Evolutionary conservation across 1,140 invertebrate genomes (phyloP).

Genomic region (Leptinotarsa lineolata): DNA sequence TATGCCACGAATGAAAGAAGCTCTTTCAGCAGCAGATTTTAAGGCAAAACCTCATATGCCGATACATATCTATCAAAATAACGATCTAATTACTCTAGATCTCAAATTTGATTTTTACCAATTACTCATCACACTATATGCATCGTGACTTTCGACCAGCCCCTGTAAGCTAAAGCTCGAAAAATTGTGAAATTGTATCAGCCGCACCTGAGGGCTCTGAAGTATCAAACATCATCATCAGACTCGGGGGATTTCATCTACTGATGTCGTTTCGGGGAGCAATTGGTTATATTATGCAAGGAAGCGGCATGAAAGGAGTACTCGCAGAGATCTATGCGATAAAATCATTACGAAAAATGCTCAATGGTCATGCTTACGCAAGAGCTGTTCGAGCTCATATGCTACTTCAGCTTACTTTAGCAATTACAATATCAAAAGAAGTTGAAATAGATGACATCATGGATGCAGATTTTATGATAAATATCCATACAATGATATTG

Average conservation of each 20-base stretch:
- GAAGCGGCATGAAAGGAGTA: not conserved
- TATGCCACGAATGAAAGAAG: too few species aligned
- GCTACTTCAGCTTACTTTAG: slow-evolving; percentile 8
- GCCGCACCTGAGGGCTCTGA: slow-evolving; percentile 47
- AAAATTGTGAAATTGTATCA: slow-evolving; percentile 53
- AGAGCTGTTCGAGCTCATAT: not conserved
- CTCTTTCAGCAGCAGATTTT: too few species aligned
- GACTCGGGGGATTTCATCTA: slow-evolving; percentile 54
- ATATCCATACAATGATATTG: too few species aligned
- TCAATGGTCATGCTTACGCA: not conserved
- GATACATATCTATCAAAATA: too few species aligned
- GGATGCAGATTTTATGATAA: not conserved
- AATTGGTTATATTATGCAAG: too few species aligned
- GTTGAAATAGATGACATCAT: slow-evolving; percentile 1
- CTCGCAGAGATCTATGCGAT: slow-evolving; percentile 5
- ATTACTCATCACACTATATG: slow-evolving; percentile 27
- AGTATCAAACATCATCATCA: slow-evolving; percentile 49
- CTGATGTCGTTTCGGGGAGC: slow-evolving; percentile 29
- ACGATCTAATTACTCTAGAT: slow-evolving; percentile 43
- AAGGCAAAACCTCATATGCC: too few species aligned
- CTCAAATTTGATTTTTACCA: slow-evolving; percentile 51
- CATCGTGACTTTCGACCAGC: slow-evolving; percentile 54
- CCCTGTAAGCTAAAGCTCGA: slow-evolving; percentile 56
- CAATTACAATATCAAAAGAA: slow-evolving; percentile 1
- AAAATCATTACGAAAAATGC: not conserved